Conservation (phyloP, 2,113 vertebrate genomes). For the Odontophorus gujanensis region DNA sequence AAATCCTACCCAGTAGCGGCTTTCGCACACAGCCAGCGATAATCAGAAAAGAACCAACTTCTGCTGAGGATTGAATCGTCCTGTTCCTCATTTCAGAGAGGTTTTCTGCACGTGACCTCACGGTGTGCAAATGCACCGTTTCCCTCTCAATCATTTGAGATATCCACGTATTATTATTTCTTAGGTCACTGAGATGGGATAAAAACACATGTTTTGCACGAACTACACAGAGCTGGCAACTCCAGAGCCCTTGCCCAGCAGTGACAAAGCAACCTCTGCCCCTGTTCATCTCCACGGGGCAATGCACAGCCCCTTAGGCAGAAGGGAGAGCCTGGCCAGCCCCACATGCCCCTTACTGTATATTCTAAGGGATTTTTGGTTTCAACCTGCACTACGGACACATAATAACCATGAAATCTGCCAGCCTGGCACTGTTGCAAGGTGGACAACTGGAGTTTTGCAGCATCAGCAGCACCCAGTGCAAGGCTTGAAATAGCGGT, state of each 20-base stretch:
- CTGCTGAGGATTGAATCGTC: accelerated
- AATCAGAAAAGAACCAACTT: not conserved
- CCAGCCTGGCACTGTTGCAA: not conserved
- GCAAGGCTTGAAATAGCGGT: not conserved
- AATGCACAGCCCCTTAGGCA: accelerated
- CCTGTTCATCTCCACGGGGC: accelerated
- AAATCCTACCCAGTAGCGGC: not conserved
- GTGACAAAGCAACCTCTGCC: not conserved
- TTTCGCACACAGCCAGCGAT: not conserved
- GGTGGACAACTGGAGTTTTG: not conserved
- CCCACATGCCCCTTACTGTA: accelerated
- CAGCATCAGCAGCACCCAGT: accelerated
- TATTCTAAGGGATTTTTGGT: accelerated
- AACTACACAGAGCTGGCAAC: not conserved
- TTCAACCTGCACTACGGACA: not conserved
- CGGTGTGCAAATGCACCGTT: accelerated
- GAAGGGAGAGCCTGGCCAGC: not conserved
- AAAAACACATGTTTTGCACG: accelerated
- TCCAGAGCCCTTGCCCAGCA: not conserved
- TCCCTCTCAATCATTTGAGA: too few species aligned
- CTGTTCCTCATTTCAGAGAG: not conserved
- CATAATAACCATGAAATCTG: accelerated
- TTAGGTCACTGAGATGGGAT: not conserved
- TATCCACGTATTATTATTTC: accelerated
- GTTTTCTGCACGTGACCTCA: not conserved